These are phyloP conservation scores for Mallateleia sp. DNA, from an alignment of 2,888 invertebrate genomes.

Conservation along the genomic window DNA sequence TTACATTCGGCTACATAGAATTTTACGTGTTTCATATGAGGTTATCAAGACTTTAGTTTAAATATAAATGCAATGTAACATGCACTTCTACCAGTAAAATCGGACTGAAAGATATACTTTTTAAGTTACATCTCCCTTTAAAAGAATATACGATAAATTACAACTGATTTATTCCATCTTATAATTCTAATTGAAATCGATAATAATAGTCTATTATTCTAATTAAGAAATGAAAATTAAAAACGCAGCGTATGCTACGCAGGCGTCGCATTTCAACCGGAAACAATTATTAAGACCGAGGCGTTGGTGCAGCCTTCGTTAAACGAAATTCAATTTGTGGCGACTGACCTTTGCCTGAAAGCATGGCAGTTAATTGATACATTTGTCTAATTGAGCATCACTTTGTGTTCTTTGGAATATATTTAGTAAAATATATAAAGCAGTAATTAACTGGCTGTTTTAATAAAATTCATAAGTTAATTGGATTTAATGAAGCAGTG, in stretches of 20 bases:
- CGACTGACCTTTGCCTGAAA: slow-evolving; percentile 82
- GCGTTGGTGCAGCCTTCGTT: slow-evolving; percentile 80
- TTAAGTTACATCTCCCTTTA: too few relatives aligned
- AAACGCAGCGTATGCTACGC: slow-evolving; percentile 51
- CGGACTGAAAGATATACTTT: too few relatives aligned
- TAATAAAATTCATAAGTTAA: too few relatives aligned
- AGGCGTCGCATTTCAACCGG: slow-evolving; percentile 81
- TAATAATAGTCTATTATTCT: slow-evolving; percentile 77
- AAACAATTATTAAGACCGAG: slow-evolving; percentile 86
- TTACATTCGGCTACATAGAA: slow-evolving; percentile 24
- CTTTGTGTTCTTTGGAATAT: slow-evolving; percentile 30
- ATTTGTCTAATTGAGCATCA: slow-evolving; percentile 43
- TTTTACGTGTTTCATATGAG: background rate
- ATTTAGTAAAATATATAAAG: slow-evolving; percentile 17
- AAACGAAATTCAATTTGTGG: slow-evolving; percentile 84
- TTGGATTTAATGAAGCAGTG: too few relatives aligned
- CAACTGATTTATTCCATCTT: slow-evolving; percentile 88
- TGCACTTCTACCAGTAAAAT: too few relatives aligned
- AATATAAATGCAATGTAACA: too few relatives aligned
- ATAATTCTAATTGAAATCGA: slow-evolving; percentile 33
- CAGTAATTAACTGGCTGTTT: slow-evolving; percentile 4
- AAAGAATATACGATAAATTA: slow-evolving; percentile 2
- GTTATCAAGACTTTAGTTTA: background rate
- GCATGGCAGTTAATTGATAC: slow-evolving; percentile 84
- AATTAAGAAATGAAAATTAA: slow-evolving; percentile 78